Evolutionary conservation across 2,113 vertebrate genomes (phyloP).

Genomic region (Okapia johnstoni): DNA sequence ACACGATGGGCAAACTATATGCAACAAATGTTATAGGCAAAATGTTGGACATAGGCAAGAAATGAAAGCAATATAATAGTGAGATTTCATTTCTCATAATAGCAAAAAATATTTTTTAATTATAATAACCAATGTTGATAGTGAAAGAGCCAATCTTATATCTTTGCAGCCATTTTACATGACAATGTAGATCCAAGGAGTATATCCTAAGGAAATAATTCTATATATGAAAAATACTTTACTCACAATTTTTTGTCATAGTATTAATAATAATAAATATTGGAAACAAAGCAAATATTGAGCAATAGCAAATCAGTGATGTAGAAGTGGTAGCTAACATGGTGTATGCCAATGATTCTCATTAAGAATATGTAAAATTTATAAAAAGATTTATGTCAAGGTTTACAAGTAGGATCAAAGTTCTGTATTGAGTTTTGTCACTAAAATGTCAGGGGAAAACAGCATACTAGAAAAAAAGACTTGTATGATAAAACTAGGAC

Average conservation of each 20-base stretch:
- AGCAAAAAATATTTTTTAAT: not conserved
- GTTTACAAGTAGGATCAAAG: not conserved
- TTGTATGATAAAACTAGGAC: not conserved
- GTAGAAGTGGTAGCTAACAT: not conserved
- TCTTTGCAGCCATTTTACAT: not conserved
- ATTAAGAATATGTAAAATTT: not conserved
- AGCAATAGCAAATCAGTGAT: not conserved
- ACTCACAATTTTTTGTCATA: not conserved
- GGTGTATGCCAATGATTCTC: not conserved
- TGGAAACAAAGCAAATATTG: not conserved
- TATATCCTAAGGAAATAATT: not conserved
- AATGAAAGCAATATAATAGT: not conserved
- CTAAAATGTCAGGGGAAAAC: not conserved
- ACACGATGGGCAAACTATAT: not conserved
- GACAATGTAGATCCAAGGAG: not conserved
- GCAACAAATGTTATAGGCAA: not conserved
- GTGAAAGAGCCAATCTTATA: not conserved
- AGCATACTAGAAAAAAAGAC: not conserved
- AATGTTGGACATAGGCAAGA: not conserved
- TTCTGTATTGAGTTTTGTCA: not conserved
- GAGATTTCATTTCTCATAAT: not conserved
- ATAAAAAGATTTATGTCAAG: not conserved
- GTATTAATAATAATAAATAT: not conserved
- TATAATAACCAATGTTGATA: not conserved
- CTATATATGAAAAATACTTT: constrained; percentile 1